Percentiles rank a stretch among this genome's conserved stretches.
Evolutionary conservation across 1,140 invertebrate genomes (phyloP).

Genomic region (Acromyrmex heyeri): DNA sequence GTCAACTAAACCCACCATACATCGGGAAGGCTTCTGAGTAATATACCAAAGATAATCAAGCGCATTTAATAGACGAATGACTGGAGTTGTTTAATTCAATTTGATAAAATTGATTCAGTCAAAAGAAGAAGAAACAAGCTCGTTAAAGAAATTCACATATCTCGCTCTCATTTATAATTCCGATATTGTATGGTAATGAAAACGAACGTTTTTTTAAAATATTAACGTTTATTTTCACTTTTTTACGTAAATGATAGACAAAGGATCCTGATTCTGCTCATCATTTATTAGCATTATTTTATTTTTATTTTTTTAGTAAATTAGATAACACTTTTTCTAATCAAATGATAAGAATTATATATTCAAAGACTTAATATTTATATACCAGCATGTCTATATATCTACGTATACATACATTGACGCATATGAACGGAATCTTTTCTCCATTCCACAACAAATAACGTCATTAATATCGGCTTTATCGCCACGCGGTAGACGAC

Average conservation of each 20-base stretch:
- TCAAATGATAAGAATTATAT: neutral
- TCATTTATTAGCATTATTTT: neutral
- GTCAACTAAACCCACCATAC: constrained; percentile 37
- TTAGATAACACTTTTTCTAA: neutral
- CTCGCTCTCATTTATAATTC: neutral
- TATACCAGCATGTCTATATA: neutral
- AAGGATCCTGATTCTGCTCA: neutral
- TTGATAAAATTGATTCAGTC: neutral
- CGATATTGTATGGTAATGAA: neutral
- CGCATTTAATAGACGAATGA: constrained; percentile 27
- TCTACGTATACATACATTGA: neutral
- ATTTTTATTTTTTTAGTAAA: no score
- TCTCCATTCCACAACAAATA: constrained; percentile 31
- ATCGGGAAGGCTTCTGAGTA: constrained; percentile 25
- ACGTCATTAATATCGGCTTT: constrained; percentile 38
- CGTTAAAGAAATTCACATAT: neutral
- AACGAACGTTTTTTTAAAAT: neutral
- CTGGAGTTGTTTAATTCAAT: neutral
- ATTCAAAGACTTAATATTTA: neutral
- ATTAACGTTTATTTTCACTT: neutral
- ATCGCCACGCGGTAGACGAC: neutral
- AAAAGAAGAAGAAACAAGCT: constrained; percentile 5
- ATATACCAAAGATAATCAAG: constrained; percentile 1
- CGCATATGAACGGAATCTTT: neutral
- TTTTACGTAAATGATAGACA: neutral